Percentiles rank a stretch among this genome's conserved stretches.
These are phyloP conservation scores for Ophthalmolycus amberensis DNA, from an alignment of 2,113 vertebrate genomes.

Conservation along the genomic window DNA sequence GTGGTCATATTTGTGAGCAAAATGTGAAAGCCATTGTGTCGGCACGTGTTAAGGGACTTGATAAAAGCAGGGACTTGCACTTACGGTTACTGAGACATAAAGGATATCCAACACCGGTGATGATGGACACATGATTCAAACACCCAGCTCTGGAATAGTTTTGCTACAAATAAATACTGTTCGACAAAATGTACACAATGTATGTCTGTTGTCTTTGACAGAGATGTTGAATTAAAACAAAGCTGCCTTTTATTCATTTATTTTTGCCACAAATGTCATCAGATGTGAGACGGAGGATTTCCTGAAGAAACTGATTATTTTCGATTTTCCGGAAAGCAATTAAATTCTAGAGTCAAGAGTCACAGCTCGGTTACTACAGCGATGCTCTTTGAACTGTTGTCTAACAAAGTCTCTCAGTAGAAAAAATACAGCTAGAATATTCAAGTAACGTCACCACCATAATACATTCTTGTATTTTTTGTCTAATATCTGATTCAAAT, in stretches of 20 bases:
- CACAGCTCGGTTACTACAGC: not conserved
- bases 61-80: slow-evolving; percentile 9
- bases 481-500: not conserved
- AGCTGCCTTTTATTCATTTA: not conserved
- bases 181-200: not conserved
- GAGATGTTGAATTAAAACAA: not conserved
- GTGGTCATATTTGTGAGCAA: slow-evolving; percentile 6
- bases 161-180: not conserved
- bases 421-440: slow-evolving; percentile 2
- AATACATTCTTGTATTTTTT: not conserved
- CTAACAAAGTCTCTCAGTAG: not conserved
- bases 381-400: not conserved
- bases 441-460: not conserved
- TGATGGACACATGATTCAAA: slow-evolving; percentile 52
- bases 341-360: slow-evolving; percentile 19
- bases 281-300: slow-evolving; percentile 7
- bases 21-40: slow-evolving; percentile 21
- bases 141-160: slow-evolving; percentile 40
- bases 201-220: not conserved
- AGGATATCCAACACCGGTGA: slow-evolving; percentile 55
- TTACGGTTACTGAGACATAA: not conserved
- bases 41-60: not conserved
- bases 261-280: not conserved
- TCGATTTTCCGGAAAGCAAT: not conserved
- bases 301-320: slow-evolving; percentile 8